Evolutionary conservation across 2,888 invertebrate genomes (phyloP).

Genomic region (Plagodis pulveraria): DNA sequence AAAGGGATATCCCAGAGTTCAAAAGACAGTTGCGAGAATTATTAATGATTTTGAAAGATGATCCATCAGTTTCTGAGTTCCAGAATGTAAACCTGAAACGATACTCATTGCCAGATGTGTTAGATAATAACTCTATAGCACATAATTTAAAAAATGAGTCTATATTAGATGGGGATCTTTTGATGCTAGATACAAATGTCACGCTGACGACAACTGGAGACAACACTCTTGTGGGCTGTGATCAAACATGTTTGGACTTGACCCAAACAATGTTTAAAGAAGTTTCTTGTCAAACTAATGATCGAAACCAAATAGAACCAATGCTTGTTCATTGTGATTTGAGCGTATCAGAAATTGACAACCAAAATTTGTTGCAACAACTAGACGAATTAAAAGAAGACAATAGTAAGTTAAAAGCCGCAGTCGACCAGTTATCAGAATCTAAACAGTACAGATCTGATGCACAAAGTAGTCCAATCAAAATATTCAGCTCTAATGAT

Average conservation of each 20-base stretch:
- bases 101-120: slow-evolving; percentile 65
- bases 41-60: slow-evolving; percentile 59
- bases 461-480: slow-evolving; percentile 51
- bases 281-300: slow-evolving; percentile 56
- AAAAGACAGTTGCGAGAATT: slow-evolving; percentile 67
- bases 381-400: slow-evolving; percentile 54
- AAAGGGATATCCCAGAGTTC: slow-evolving; percentile 71
- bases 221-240: slow-evolving; percentile 63
- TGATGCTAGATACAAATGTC: slow-evolving; percentile 78
- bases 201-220: slow-evolving; percentile 63
- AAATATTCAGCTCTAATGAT: slow-evolving; percentile 24
- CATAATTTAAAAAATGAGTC: slow-evolving; percentile 69
- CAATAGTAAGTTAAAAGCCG: slow-evolving; percentile 54
- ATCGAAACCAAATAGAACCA: slow-evolving; percentile 44
- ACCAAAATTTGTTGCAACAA: slow-evolving; percentile 44
- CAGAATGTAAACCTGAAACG: slow-evolving; percentile 60
- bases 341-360: slow-evolving; percentile 44
- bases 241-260: slow-evolving; percentile 69
- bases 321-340: slow-evolving; percentile 44
- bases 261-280: slow-evolving; percentile 63
- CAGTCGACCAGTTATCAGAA: slow-evolving; percentile 43
- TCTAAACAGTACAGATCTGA: slow-evolving; percentile 39
- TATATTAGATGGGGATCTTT: slow-evolving; percentile 69
- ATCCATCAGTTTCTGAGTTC: slow-evolving; percentile 41
- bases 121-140: slow-evolving; percentile 57